Evolutionary conservation across 35 echinoderm and acorn worm genomes (phyloP).

Genomic region (Diadema setosum): DNA sequence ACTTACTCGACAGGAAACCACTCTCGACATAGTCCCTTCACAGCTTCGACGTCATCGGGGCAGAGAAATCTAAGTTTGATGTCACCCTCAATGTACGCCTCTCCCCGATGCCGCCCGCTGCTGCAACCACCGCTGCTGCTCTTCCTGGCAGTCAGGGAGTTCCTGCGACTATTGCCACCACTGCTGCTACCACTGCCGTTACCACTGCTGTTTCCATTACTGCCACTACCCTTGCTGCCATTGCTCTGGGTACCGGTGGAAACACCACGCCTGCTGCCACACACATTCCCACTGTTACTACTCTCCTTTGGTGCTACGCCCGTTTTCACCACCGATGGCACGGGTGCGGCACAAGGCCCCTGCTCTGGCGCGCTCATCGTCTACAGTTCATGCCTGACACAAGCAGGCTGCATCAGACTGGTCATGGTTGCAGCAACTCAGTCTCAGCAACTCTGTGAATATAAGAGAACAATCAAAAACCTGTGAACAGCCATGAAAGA

Average conservation of each 20-base stretch:
- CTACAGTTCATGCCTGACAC: neutral
- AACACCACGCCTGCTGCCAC: neutral
- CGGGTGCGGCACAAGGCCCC: neutral
- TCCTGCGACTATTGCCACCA: neutral
- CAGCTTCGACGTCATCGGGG: slow-evolving; percentile 86
- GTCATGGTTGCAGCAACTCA: neutral
- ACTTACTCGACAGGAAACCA: slow-evolving; percentile 99
- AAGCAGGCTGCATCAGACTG: neutral
- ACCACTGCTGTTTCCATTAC: neutral
- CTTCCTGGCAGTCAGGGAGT: neutral
- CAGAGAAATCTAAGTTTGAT: slow-evolving; percentile 78
- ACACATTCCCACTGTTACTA: too few species aligned
- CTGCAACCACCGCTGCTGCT: neutral
- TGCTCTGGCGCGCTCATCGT: neutral
- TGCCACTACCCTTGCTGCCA: neutral
- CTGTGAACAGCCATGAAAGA: too few species aligned
- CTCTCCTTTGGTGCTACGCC: too few species aligned
- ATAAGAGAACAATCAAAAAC: too few species aligned
- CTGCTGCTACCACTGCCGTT: neutral
- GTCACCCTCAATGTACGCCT: slow-evolving; percentile 16
- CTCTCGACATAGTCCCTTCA: slow-evolving; percentile 80
- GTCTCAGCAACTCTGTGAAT: too few species aligned
- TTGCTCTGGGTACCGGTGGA: neutral
- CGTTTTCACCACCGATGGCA: too few species aligned
- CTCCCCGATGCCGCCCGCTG: neutral